phyloP scores from a whole-genome alignment of 53 echinoderm and acorn worm species.

The Arbacia lixula region DNA sequence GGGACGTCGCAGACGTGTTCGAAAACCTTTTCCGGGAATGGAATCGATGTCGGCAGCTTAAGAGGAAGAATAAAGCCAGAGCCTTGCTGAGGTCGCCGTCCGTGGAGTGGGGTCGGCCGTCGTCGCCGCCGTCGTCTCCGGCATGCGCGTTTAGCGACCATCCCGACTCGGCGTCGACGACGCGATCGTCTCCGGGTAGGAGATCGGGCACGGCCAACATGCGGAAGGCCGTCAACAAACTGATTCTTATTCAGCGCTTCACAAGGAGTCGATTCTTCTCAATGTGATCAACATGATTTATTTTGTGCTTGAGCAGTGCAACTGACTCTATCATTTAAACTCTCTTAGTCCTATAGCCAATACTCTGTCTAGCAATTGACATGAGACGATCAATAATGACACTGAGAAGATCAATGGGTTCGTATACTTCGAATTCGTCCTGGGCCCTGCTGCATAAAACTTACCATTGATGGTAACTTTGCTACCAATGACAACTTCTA shows the following conservation, averaged over 20 bases:
- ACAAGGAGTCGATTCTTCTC: slow-evolving; percentile 38
- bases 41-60: slow-evolving; percentile 48
- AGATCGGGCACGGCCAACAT: slow-evolving; percentile 1
- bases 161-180: neutral
- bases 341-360: too few relatives aligned
- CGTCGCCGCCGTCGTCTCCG: neutral
- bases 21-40: slow-evolving; percentile 75
- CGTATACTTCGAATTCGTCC: too few relatives aligned
- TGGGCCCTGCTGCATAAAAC: too few relatives aligned
- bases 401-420: too few relatives aligned
- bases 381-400: too few relatives aligned
- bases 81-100: neutral
- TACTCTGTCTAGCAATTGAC: too few relatives aligned
- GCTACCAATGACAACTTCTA: too few relatives aligned
- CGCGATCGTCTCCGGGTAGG: neutral
- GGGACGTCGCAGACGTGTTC: slow-evolving; percentile 78
- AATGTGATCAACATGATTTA: neutral
- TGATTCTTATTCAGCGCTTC: slow-evolving; percentile 47
- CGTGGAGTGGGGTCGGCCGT: neutral
- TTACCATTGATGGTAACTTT: too few relatives aligned
- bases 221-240: slow-evolving; percentile 50
- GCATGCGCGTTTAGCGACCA: neutral
- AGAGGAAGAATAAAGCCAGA: slow-evolving; percentile 14
- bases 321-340: too few relatives aligned
- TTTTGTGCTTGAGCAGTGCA: too few relatives aligned